Evolutionary conservation across 2,113 vertebrate genomes (phyloP).

Genomic region (Oxygymnocypris stewartii): DNA sequence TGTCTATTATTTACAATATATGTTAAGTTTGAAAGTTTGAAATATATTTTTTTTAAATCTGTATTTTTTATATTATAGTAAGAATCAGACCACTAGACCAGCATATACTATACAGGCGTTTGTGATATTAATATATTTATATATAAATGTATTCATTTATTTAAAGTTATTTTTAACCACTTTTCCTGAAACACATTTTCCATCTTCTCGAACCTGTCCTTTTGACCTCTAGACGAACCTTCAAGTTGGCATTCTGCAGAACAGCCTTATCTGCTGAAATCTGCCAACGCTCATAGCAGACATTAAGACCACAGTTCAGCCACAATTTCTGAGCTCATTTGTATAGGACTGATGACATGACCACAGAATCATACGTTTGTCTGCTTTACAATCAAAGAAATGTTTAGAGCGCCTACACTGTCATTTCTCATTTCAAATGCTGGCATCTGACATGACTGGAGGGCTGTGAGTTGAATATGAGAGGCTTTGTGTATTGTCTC

Average conservation of each 20-base stretch:
- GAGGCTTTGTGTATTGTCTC: slow-evolving; percentile 61
- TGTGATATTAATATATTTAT: no score
- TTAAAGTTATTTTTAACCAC: no score
- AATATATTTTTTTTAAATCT: no score
- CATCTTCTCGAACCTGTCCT: not conserved
- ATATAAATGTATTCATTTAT: no score
- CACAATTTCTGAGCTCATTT: slow-evolving; percentile 58
- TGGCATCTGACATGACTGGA: slow-evolving; percentile 64
- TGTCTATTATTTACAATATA: no score
- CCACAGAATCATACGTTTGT: slow-evolving; percentile 55
- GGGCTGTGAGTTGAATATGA: slow-evolving; percentile 51
- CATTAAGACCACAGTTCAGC: slow-evolving; percentile 13
- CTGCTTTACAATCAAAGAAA: slow-evolving; percentile 41
- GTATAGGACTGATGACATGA: slow-evolving; percentile 54
- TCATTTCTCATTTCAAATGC: slow-evolving; percentile 49
- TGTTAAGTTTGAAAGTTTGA: no score
- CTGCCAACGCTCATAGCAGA: slow-evolving; percentile 48
- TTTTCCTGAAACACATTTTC: not conserved
- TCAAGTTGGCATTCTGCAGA: not conserved
- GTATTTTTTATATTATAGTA: no score
- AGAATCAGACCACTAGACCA: no score
- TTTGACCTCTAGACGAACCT: slow-evolving; percentile 33
- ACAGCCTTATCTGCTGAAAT: slow-evolving; percentile 56
- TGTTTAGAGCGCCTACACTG: slow-evolving; percentile 51
- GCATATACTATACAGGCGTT: no score